These are phyloP conservation scores for Trematomus loennbergii DNA, from an alignment of 2,113 vertebrate species.

Conservation along the genomic window DNA sequence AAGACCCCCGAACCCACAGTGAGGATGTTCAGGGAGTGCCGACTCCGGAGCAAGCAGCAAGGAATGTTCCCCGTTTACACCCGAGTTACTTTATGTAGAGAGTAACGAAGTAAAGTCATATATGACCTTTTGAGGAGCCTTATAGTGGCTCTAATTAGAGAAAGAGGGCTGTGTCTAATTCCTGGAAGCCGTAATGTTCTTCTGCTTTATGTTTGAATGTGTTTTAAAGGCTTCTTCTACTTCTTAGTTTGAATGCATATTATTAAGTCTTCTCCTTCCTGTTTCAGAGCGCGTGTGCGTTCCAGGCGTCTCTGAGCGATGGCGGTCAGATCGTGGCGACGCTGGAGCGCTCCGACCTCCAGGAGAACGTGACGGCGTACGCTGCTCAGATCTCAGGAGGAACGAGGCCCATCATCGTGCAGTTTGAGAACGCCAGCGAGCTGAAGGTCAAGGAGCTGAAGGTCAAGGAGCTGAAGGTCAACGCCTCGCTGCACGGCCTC, in stretches of 20 bases:
- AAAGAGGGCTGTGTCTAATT: too few relatives aligned
- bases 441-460: conserved; percentile 70
- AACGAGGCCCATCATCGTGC: conserved; percentile 88
- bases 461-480: conserved; percentile 78
- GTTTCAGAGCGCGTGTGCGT: conserved; percentile 81
- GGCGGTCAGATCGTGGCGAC: conserved; percentile 84
- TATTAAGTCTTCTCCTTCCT: not conserved
- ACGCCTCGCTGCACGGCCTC: conserved; percentile 90
- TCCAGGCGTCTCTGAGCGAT: conserved; percentile 86
- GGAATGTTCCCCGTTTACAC: too few relatives aligned
- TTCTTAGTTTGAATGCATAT: not conserved
- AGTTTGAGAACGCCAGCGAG: conserved; percentile 86
- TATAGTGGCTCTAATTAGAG: too few relatives aligned
- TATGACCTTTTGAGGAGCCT: too few relatives aligned
- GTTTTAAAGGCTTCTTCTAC: too few relatives aligned
- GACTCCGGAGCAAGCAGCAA: too few relatives aligned
- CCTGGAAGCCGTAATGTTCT: too few relatives aligned
- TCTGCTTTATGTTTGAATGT: not conserved
- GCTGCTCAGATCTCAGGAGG: conserved; percentile 92
- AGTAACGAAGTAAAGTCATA: too few relatives aligned
- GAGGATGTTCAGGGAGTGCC: too few relatives aligned
- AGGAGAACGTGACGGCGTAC: conserved; percentile 85
- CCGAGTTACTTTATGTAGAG: too few relatives aligned
- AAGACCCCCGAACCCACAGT: too few relatives aligned
- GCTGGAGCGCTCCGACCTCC: conserved; percentile 88